Base-by-base conservation (phyloP, 1,140 invertebrate genomes). In the Apis florea region DNA sequence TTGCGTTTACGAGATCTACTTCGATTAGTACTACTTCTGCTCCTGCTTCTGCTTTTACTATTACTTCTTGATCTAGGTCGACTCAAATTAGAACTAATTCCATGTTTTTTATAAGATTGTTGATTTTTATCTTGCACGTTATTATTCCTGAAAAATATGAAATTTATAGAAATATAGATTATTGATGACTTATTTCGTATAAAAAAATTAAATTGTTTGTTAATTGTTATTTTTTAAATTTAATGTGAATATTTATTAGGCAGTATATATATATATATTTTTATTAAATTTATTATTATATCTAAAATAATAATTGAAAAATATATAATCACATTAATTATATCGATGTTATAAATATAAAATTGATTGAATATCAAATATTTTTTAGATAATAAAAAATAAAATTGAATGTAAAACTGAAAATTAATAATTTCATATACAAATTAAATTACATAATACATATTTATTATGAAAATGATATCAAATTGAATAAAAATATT, bases 41-140 rank as follows among this genome's bases (percentile, higher is more conserved):
- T 89, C 51, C 85, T 84, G 66, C 88, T 90, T 58, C 92, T 74
- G 90, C 85, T 84, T 89, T 84, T 81, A 90, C 59, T 77, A 94
- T 94, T 2, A 95, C 96, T 93, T 96, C 95, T 84, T 13, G 88
- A 90, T 64, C 86, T 68, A 17, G 90, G 89, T 49, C 87, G 83
- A 74, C 88, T 91, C 10, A 83, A 89, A 26, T 87, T 85, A 2
- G 73, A 75, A 64, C 59, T 73, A 63, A 71, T 19, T 77, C 80
- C 83, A 53, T 86, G 82, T 63, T 79, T 85, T 63, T 83, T 83
- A 64, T 85, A 89, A 24, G 83, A 77, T 12, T 72, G 84, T 69
- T 86, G 75, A 40, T 83, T 88, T 31, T 59, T 54, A 21, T 88
- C 74, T 6, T 40, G 70, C 31, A 53, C 56, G 15, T 58, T 54